Evolutionary conservation across 2,888 invertebrate species (phyloP), one percentile per base, ranked within the genome.

Genomic region (Drosophila lutescens): DNA sequence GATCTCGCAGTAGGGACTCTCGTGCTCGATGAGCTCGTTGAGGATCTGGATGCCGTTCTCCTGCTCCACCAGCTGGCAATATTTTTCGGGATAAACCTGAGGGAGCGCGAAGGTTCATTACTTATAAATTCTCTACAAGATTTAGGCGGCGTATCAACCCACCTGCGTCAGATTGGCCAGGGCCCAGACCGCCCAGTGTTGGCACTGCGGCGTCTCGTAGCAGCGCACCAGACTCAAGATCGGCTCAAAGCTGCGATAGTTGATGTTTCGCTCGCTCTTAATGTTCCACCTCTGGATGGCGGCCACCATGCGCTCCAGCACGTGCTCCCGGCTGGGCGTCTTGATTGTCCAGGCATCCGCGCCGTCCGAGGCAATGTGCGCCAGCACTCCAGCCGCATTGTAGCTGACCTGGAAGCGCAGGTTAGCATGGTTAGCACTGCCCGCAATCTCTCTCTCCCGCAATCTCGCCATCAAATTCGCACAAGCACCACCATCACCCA

Each of bases 161-260:
- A 91, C 91, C 79, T 91, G 96, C 51, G 99, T 99, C 71, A 99
- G 94, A 93, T 99, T 99, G 53, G 98, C 98, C 68, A 99, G 93
- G 0, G 99, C 99, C 99, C 99, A 99, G 8, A 97, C 96, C 3
- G 98, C 98, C 99, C 99, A 99, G 91, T 97, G 96, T 91, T 98
- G 98, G 91, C 98, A 98, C 91, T 97, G 95, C 1, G 97, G 96
- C 1, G 98, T 98, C 90, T 98, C 97, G 82, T 96, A 95, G 59
- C 96, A 95, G 72, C 95, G 94, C 49, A 98, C 94, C 72, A 99
- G 93, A 74, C 96, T 94, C 26, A 99, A 93, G 72, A 99, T 98
- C 0, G 99, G 99, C 90, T 97, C 96, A 93, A 99, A 99, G 34
- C 97, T 97, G 76, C 98, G 95, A 92, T 99, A 99, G 93, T 99